phyloP scores from a whole-genome alignment of 2,113 vertebrate species.

The Tachuris rubrigastra region DNA sequence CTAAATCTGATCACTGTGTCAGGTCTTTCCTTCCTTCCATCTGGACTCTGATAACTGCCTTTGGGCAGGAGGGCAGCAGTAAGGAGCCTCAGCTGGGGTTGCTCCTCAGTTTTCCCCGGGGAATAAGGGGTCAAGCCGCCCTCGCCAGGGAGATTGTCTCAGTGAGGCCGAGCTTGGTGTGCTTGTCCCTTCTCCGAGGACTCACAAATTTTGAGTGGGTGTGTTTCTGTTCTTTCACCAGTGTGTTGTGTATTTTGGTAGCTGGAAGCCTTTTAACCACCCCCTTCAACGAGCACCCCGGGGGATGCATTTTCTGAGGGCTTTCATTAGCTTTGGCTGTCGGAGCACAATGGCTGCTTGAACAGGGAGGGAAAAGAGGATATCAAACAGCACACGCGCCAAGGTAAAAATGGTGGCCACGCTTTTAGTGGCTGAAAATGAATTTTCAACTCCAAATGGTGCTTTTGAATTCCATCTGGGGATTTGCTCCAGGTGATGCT shows the following conservation, averaged over 20 bases:
- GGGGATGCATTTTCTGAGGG: not conserved
- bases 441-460: not conserved
- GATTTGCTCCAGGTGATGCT: fast-evolving
- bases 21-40: not conserved
- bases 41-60: not conserved
- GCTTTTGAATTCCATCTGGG: not conserved
- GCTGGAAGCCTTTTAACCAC: slow-evolving; percentile 7
- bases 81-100: not conserved
- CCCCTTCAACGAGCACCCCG: not conserved
- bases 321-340: not conserved
- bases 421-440: not conserved
- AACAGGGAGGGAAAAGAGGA: not conserved
- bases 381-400: not conserved
- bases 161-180: not conserved
- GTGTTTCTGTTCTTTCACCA: not conserved
- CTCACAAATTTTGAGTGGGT: not conserved
- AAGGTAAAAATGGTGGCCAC: not conserved
- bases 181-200: not conserved
- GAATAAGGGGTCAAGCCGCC: not conserved
- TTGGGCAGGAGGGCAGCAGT: not conserved
- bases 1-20: slow-evolving; percentile 14
- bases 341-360: not conserved
- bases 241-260: not conserved
- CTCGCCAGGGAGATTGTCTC: not conserved
- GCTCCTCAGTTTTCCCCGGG: not conserved